These are phyloP conservation scores for Nymphalis c-album DNA, from an alignment of 2,888 invertebrate species.

Conservation along the genomic window DNA sequence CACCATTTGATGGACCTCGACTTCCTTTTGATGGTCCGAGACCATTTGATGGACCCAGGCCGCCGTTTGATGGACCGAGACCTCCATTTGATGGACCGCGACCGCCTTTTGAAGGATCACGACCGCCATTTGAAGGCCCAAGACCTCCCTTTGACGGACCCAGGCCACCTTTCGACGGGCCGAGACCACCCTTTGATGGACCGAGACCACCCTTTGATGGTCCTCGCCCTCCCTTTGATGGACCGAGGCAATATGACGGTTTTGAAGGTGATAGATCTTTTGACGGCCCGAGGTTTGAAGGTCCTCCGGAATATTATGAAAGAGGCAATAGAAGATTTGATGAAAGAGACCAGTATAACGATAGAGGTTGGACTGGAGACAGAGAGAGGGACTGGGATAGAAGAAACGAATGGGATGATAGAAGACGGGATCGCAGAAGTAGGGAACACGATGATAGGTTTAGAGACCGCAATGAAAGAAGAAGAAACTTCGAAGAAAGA, in stretches of 20 bases:
- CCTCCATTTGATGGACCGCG: constrained; percentile 50
- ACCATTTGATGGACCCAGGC: constrained; percentile 57
- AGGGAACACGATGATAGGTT: constrained; percentile 59
- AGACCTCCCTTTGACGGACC: constrained; percentile 56
- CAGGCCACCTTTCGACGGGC: constrained; percentile 55
- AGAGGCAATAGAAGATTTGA: constrained; percentile 68
- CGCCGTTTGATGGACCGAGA: constrained; percentile 58
- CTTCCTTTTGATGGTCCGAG: constrained; percentile 56
- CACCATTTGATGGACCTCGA: constrained; percentile 50
- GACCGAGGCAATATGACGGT: constrained; percentile 44
- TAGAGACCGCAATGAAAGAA: constrained; percentile 50
- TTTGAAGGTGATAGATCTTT: constrained; percentile 43
- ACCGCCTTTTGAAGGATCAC: constrained; percentile 51
- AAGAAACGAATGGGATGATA: constrained; percentile 61
- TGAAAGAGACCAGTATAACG: constrained; percentile 65
- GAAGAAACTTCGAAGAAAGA: constrained; percentile 55
- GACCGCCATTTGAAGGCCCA: constrained; percentile 58
- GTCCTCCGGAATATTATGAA: constrained; percentile 70
- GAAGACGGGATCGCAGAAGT: constrained; percentile 54
- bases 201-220: constrained; percentile 56
- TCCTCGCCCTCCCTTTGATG: constrained; percentile 58
- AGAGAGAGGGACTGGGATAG: constrained; percentile 57
- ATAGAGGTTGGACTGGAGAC: constrained; percentile 66
- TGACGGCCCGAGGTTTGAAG: constrained; percentile 48
- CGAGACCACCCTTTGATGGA: constrained; percentile 52